phyloP scores from a whole-genome alignment of 2,113 vertebrate species.

The Tonatia bakeri region DNA sequence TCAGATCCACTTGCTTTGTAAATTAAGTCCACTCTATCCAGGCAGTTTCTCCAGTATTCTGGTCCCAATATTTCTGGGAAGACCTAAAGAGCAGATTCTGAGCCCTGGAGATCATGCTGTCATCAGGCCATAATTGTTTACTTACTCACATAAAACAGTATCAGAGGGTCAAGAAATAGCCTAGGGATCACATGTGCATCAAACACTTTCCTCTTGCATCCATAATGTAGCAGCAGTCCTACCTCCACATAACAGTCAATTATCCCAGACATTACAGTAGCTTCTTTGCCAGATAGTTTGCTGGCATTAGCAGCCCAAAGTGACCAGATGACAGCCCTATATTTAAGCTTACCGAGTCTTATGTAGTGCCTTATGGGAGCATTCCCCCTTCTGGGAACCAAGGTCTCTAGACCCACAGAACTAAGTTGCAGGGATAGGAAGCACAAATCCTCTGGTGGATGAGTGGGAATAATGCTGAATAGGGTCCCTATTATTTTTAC shows the following conservation, averaged over 20 bases:
- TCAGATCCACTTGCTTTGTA: not conserved
- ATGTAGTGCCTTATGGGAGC: not conserved
- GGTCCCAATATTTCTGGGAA: not conserved
- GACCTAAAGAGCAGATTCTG: not conserved
- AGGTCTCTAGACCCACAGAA: not conserved
- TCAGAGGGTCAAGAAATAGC: not conserved
- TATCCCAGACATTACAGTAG: not conserved
- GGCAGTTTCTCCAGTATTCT: not conserved
- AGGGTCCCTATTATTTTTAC: not conserved
- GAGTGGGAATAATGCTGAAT: not conserved
- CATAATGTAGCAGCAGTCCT: not conserved
- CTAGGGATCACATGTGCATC: not conserved
- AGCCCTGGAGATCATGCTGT: not conserved
- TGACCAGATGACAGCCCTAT: not conserved
- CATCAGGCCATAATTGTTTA: not conserved
- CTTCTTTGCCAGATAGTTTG: not conserved
- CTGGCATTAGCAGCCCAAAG: not conserved
- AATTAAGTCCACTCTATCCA: not conserved
- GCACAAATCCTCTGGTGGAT: not conserved
- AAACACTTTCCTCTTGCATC: not conserved
- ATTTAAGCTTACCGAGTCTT: slow-evolving; percentile 25
- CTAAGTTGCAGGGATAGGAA: not conserved
- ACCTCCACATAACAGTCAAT: not conserved
- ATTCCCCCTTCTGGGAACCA: not conserved
- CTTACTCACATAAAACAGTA: not conserved